phyloP scores from a whole-genome alignment of 1,140 invertebrate genomes.

The Danaus plexippus region DNA sequence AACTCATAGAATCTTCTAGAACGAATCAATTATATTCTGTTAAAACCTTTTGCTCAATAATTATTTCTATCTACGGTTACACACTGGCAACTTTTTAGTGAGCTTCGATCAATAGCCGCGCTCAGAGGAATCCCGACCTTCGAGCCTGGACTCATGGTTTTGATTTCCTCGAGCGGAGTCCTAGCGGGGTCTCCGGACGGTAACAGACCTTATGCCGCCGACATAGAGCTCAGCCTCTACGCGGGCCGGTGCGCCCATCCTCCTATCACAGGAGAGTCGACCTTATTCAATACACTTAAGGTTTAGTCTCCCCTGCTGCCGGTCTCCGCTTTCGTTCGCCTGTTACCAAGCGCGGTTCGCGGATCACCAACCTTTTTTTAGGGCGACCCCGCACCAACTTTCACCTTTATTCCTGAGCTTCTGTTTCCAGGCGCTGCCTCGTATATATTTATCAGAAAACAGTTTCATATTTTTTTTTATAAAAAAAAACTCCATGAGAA shows the following conservation, averaged over 20 bases:
- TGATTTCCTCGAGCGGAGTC: too few relatives aligned
- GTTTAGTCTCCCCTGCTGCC: slow-evolving; percentile 12
- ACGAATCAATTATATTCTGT: too few relatives aligned
- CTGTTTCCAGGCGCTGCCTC: slow-evolving; percentile 26
- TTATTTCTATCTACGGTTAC: too few relatives aligned
- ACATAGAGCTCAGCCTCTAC: too few relatives aligned
- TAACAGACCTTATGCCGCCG: too few relatives aligned
- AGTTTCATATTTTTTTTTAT: too few relatives aligned
- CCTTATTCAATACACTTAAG: slow-evolving; percentile 13
- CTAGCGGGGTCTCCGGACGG: too few relatives aligned
- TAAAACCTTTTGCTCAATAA: too few relatives aligned
- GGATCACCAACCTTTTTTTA: slow-evolving; percentile 62
- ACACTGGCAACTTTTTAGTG: not conserved
- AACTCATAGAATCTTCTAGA: too few relatives aligned
- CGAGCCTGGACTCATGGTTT: too few relatives aligned
- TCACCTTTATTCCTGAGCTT: slow-evolving; percentile 39
- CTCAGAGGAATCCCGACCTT: not conserved
- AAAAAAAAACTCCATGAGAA: too few relatives aligned
- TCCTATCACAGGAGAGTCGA: slow-evolving; percentile 4
- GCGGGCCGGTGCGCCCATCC: too few relatives aligned
- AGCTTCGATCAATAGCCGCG: slow-evolving; percentile 35
- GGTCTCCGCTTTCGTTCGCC: slow-evolving; percentile 44
- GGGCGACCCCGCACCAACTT: slow-evolving; percentile 44
- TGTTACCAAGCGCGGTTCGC: slow-evolving; percentile 57
- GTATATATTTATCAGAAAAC: slow-evolving; percentile 1